Conservation (phyloP, 92 coral and sea anemone species). For the Siderastrea siderea region DNA sequence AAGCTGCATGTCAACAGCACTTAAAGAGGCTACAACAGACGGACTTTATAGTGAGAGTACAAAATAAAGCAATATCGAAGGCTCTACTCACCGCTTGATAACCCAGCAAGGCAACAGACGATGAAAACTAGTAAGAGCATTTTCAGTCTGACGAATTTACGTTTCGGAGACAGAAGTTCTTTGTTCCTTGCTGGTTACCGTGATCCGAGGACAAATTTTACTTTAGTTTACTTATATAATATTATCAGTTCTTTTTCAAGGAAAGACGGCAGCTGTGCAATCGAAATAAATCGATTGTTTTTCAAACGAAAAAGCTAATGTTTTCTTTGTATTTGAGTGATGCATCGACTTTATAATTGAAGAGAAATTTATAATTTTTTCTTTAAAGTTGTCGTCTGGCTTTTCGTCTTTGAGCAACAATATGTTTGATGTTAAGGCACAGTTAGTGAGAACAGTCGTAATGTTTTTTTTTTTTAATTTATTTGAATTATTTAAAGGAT, state of each 20-base stretch:
- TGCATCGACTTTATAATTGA: too few relatives aligned
- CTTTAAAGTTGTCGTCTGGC: too few relatives aligned
- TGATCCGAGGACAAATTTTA: not conserved
- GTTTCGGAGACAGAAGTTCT: not conserved
- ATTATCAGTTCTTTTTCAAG: not conserved
- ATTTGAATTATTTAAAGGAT: too few relatives aligned
- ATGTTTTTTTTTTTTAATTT: too few relatives aligned
- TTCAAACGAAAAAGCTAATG: not conserved
- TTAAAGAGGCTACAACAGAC: too few relatives aligned
- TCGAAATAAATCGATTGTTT: constrained; percentile 8
- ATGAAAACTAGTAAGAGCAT: not conserved
- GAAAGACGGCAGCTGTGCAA: constrained; percentile 21
- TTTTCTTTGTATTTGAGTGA: not conserved
- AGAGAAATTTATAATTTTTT: too few relatives aligned
- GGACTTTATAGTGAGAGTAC: too few relatives aligned
- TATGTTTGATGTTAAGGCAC: too few relatives aligned
- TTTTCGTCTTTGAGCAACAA: too few relatives aligned
- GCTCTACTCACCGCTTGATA: not conserved
- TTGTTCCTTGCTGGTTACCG: not conserved
- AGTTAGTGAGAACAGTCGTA: too few relatives aligned
- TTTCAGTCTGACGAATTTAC: not conserved
- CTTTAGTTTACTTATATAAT: not conserved
- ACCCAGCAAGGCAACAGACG: not conserved
- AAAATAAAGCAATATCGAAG: too few relatives aligned
- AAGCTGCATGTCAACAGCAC: too few relatives aligned